Conservation (phyloP, 2,113 vertebrate species). For the Urocitellus parryii region DNA sequence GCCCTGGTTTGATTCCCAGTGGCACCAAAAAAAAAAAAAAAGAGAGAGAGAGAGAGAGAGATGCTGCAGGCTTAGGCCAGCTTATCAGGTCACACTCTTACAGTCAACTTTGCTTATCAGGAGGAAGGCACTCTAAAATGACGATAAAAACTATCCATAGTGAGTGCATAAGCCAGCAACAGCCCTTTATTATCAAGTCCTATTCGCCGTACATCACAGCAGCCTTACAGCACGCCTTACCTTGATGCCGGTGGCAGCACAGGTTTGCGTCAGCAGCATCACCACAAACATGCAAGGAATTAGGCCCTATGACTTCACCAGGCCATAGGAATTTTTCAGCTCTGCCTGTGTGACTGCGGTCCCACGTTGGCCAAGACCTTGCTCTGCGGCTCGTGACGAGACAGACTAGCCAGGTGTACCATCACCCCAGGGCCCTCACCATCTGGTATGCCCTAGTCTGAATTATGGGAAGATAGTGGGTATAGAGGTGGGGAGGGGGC, state of each 20-base stretch:
- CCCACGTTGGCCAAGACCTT: too few relatives aligned
- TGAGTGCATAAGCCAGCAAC: not conserved
- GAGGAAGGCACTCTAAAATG: not conserved
- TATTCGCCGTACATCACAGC: too few relatives aligned
- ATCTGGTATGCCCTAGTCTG: not conserved
- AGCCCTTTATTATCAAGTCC: not conserved
- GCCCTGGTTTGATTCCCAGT: too few relatives aligned
- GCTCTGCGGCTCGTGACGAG: not conserved
- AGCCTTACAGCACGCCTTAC: too few relatives aligned
- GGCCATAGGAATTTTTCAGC: not conserved
- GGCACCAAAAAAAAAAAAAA: too few relatives aligned
- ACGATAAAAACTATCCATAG: not conserved
- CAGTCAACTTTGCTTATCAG: not conserved
- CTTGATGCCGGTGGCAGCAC: not conserved
- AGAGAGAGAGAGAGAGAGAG: too few relatives aligned
- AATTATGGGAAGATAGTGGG: not conserved
- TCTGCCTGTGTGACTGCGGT: too few relatives aligned
- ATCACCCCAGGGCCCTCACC: not conserved
- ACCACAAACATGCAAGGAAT: not conserved
- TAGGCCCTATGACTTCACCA: not conserved
- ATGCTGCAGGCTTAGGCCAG: not conserved
- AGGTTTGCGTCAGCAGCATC: not conserved
- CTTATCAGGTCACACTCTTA: not conserved
- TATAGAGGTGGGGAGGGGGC: not conserved
- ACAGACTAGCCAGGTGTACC: not conserved